These are phyloP conservation scores for Clunio marinus DNA, from an alignment of 2,888 invertebrate genomes.

Conservation along the genomic window DNA sequence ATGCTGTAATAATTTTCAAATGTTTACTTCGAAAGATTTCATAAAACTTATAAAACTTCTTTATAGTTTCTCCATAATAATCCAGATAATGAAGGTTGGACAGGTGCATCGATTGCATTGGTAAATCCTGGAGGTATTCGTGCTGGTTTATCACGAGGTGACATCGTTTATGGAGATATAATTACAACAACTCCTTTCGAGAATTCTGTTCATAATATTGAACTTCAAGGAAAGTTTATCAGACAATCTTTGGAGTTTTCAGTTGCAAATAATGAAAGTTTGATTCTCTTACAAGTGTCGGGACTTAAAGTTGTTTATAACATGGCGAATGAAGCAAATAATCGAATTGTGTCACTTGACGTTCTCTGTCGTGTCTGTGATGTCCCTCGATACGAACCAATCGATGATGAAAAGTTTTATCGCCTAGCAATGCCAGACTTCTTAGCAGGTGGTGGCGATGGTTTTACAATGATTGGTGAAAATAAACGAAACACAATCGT, in stretches of 20 bases:
- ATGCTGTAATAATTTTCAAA: slow-evolving; percentile 52
- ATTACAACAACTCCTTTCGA: slow-evolving; percentile 70
- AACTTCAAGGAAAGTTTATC: slow-evolving; percentile 63
- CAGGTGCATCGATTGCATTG: slow-evolving; percentile 62
- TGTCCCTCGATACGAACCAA: slow-evolving; percentile 57
- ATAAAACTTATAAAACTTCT: neutral
- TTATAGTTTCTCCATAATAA: slow-evolving; percentile 41
- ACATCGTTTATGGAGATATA: slow-evolving; percentile 66
- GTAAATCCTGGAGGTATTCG: slow-evolving; percentile 68
- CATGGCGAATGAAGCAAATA: slow-evolving; percentile 55
- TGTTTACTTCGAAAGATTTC: neutral
- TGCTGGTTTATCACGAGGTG: slow-evolving; percentile 60
- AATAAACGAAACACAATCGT: slow-evolving; percentile 46
- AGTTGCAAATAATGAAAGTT: slow-evolving; percentile 46
- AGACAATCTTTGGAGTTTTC: slow-evolving; percentile 60
- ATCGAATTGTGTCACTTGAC: slow-evolving; percentile 56
- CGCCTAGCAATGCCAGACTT: slow-evolving; percentile 60
- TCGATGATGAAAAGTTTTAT: slow-evolving; percentile 58
- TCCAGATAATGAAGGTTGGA: slow-evolving; percentile 56
- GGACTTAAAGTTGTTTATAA: slow-evolving; percentile 59
- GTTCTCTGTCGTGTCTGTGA: slow-evolving; percentile 62
- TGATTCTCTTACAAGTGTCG: slow-evolving; percentile 55
- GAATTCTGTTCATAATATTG: slow-evolving; percentile 67
- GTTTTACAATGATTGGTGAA: slow-evolving; percentile 54
- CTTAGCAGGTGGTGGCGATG: slow-evolving; percentile 67